Evolutionary conservation across 2,797 vertebrate species (phyloP).

Genomic region (Aplochiton taeniatus): DNA sequence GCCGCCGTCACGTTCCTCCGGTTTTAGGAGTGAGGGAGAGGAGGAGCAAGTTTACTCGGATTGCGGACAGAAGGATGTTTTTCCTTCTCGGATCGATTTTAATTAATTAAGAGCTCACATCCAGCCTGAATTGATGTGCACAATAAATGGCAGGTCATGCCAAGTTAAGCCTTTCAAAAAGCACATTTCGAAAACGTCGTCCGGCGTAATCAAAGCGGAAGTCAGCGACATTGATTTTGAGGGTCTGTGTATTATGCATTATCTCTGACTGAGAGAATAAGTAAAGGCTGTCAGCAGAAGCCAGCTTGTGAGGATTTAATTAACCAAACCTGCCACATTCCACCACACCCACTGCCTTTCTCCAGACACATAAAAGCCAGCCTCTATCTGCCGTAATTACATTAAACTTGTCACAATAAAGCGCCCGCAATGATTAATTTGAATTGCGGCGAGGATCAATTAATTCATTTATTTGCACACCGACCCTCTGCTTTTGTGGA

Average conservation of each 20-base stretch:
- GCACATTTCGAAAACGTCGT: constrained; percentile 33
- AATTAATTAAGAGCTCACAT: constrained; percentile 26
- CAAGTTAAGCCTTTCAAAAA: constrained; percentile 31
- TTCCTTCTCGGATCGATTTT: neutral
- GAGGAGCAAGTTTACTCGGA: no score
- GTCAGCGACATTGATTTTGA: constrained; percentile 51
- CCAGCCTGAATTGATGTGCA: constrained; percentile 19
- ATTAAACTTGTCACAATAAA: constrained; percentile 70
- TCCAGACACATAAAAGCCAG: constrained; percentile 68
- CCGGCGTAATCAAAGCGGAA: constrained; percentile 52
- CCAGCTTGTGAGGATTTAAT: constrained; percentile 71
- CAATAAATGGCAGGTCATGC: constrained; percentile 23
- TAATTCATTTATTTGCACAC: constrained; percentile 68
- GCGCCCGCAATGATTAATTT: constrained; percentile 65
- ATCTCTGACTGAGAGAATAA: constrained; percentile 69
- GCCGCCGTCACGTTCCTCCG: no score
- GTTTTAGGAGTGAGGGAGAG: no score
- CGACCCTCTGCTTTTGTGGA: constrained; percentile 40
- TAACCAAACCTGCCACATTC: constrained; percentile 73
- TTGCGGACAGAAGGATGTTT: constrained; percentile 7
- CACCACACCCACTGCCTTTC: constrained; percentile 67
- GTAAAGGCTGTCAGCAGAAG: constrained; percentile 70
- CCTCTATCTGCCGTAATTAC: constrained; percentile 69
- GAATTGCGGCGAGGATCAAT: constrained; percentile 64
- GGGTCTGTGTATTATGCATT: constrained; percentile 69